Base-by-base conservation (phyloP, 2,797 vertebrate genomes). In the Macroramphosus scolopax region DNA sequence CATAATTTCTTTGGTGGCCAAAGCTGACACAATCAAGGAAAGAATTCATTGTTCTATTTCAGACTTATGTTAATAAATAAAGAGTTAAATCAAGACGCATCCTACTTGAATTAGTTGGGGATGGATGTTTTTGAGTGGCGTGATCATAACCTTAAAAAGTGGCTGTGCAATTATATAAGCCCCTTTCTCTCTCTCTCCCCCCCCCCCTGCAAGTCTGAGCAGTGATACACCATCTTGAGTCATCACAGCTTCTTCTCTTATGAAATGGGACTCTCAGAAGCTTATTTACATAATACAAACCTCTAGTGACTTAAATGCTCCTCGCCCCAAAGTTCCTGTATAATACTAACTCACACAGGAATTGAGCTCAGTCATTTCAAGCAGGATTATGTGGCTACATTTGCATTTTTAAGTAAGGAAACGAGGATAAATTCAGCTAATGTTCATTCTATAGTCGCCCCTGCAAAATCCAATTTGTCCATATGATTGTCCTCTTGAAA, bases 381-480 rank as follows among this genome's bases (percentile, higher is more conserved):
- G 50, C 17, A 43, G 48, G 38, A 57, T 60, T 54, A 60, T 53
- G 22, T 24, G 18, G 56, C 41, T 42, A 43, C 17, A 69, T 63
- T 57, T 10, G 14, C 51, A 63, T 72, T 74, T 68, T 63, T 64
- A 61, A 73, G 45, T 41, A 59, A 58, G 34, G 42, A 24, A 50
- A 32, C 14, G 59, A 33, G 12, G 13, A 12, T 50, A 26, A 36
- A 55, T 63, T 65, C 13, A 34, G 67, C 40, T 63, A 58, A 72
- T 63, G 43, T 42, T 61, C 37, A 54, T 56, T 58, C 49, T 68
- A 43, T 61, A 56, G 65, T 53, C 51, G 17, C 47, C 6, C 13
- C 50, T 73, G 29, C 41, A 51, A 78, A 72, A 65, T 73, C 35
- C 47, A 71, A 79, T 81, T 79, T 71, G 55, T 35, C 48, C 42